These are phyloP conservation scores for Lagorchestes hirsutus DNA, from an alignment of 2,797 vertebrate genomes.

Conservation along the genomic window DNA sequence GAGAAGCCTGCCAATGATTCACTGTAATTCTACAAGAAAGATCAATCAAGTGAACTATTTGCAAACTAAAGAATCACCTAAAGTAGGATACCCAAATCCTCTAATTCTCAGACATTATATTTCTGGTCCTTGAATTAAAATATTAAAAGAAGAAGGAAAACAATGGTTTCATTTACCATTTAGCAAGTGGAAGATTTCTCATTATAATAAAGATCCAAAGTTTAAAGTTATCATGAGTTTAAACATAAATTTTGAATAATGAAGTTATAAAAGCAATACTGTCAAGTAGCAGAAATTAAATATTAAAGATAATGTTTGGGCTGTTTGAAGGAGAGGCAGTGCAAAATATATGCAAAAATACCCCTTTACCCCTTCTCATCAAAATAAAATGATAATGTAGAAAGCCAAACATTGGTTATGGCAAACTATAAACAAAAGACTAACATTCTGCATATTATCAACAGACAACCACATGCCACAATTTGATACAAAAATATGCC, in stretches of 20 bases:
- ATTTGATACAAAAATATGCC: conserved; percentile 25
- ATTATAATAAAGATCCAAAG: not conserved
- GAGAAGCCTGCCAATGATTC: not conserved
- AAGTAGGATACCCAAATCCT: not conserved
- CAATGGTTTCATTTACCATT: not conserved
- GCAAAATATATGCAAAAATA: conserved; percentile 47
- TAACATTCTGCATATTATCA: not conserved
- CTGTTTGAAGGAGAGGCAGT: conserved; percentile 31
- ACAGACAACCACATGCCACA: conserved; percentile 52
- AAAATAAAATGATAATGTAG: not conserved
- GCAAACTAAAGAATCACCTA: not conserved
- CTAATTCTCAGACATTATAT: not conserved
- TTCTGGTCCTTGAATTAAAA: not conserved
- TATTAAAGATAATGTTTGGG: conserved; percentile 19
- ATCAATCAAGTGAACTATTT: not conserved
- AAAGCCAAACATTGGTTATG: conserved; percentile 27
- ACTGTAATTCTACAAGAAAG: not conserved
- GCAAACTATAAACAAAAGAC: conserved; percentile 5
- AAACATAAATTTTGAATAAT: conserved; percentile 27
- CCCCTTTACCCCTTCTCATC: not conserved
- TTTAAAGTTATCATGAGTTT: not conserved
- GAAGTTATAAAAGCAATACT: conserved; percentile 21
- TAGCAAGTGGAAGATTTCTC: not conserved
- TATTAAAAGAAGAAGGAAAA: not conserved
- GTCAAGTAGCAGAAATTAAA: conserved; percentile 17